Percentiles rank a stretch among this genome's conserved stretches.
These are phyloP conservation scores for Thelaira solivaga DNA, from an alignment of 2,888 invertebrate genomes.

Conservation along the genomic window DNA sequence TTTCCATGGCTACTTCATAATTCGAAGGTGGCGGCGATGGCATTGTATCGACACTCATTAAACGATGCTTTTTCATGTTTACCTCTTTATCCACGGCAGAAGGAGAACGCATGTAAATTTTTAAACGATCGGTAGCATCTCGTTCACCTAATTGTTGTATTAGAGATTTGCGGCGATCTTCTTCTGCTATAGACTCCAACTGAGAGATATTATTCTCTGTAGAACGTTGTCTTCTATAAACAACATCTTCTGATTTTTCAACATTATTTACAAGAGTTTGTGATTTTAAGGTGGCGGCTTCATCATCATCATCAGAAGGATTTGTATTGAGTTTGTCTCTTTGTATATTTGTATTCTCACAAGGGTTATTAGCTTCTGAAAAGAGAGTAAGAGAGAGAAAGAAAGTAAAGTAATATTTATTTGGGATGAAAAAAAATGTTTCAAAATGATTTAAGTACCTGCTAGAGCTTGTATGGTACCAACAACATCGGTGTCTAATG, in stretches of 20 bases:
- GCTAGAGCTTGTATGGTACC: conserved; percentile 91
- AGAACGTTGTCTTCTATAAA: conserved; percentile 79
- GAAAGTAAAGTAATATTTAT: background rate
- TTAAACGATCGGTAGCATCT: conserved; percentile 79
- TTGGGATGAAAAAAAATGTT: background rate
- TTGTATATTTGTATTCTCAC: conserved; percentile 83
- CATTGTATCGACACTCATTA: background rate
- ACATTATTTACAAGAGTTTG: conserved; percentile 31
- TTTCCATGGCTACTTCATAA: conserved; percentile 29
- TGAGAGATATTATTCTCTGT: conserved; percentile 75
- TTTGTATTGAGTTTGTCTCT: conserved; percentile 78
- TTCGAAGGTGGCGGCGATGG: conserved; percentile 26
- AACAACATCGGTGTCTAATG: conserved; percentile 89
- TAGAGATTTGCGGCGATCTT: conserved; percentile 80
- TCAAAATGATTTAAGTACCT: conserved; percentile 79
- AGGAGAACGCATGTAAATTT: conserved; percentile 80
- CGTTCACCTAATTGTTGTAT: conserved; percentile 79
- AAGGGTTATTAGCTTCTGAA: conserved; percentile 70
- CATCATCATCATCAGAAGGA: conserved; percentile 23
- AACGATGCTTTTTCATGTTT: background rate
- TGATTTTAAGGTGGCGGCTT: background rate
- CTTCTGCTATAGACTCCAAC: conserved; percentile 81
- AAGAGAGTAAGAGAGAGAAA: background rate
- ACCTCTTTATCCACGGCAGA: conserved; percentile 68
- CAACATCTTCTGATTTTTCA: conserved; percentile 78